Evolutionary conservation across 2,797 vertebrate species (phyloP).

Genomic region (Masticophis lateralis): DNA sequence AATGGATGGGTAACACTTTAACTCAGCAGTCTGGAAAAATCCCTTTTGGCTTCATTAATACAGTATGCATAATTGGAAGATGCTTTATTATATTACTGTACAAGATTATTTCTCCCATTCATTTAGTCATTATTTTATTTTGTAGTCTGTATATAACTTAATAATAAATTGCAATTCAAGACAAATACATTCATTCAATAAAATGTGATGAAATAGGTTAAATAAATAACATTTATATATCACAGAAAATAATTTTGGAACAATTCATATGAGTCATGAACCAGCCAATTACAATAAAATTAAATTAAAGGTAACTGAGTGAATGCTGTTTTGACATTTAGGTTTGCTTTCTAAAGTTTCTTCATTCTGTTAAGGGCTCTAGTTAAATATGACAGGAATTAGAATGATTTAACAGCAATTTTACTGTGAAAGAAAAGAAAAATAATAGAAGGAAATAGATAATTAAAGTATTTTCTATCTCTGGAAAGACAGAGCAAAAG

Average conservation of each 20-base stretch:
- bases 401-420: background rate
- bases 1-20: background rate
- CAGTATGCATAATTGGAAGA: background rate
- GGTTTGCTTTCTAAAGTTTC: background rate
- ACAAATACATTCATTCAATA: background rate
- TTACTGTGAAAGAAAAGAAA: background rate
- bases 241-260: background rate
- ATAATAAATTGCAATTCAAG: background rate
- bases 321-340: conserved; percentile 6
- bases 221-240: background rate
- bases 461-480: background rate
- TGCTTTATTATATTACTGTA: background rate
- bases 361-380: background rate
- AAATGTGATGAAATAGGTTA: background rate
- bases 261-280: conserved; percentile 15
- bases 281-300: background rate
- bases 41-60: background rate
- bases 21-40: background rate
- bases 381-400: background rate
- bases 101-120: background rate
- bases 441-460: background rate
- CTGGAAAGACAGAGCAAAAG: background rate
- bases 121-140: background rate
- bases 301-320: conserved; percentile 11
- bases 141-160: background rate